Base-by-base conservation (phyloP, 2,797 vertebrate species). In the Acanthis flammea region DNA sequence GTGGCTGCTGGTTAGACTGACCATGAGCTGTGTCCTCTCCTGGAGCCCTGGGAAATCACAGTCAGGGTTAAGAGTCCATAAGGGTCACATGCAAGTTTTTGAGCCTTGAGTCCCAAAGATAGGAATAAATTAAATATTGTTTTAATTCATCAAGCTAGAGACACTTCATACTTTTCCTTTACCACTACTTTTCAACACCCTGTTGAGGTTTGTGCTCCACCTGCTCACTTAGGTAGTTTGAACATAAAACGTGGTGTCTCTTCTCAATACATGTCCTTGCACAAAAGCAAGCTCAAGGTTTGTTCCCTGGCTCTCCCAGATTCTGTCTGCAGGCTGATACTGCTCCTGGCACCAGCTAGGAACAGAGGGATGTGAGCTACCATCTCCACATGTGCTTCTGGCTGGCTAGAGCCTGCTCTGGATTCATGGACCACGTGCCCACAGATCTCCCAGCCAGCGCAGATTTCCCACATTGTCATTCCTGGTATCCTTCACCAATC, bases 361-460 rank as follows among this genome's bases (percentile, higher is more conserved):
- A 60, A 15, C 33, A 73, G 25, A 47, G 37, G 22, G 7, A 10
- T 33, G n/a, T 35, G 58, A 84, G 53, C 68, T 88, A 72, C 78
- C 0, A 0, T 67, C 48, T 48, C 19, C 51, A 50, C 15, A 3
- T 3, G 8, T 65, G 14, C 33, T 66, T 55, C 44, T 62, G 63
- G 9, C 19, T 62, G 71, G 9, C 60, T 18, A 9, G 25, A 90
- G 41, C 44, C 39, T 71, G 89, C 50, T 50, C 44, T 1, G 3
- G 22, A 37, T 65, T 28, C 1, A 0, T 28, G 67, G 66, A 31
- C 28, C 27, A 6, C 0, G 0, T 0, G 5, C 17, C 51, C 23
- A 42, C 1, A 3, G n/a, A 86, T 18, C 10, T 39, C 30, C 44
- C 58, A 45, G 41, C 10, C 67, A 53, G 1, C 22, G 2, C 25